These are phyloP conservation scores for Onychostruthus taczanowskii DNA, from an alignment of 2,113 vertebrate species.

Conservation along the genomic window DNA sequence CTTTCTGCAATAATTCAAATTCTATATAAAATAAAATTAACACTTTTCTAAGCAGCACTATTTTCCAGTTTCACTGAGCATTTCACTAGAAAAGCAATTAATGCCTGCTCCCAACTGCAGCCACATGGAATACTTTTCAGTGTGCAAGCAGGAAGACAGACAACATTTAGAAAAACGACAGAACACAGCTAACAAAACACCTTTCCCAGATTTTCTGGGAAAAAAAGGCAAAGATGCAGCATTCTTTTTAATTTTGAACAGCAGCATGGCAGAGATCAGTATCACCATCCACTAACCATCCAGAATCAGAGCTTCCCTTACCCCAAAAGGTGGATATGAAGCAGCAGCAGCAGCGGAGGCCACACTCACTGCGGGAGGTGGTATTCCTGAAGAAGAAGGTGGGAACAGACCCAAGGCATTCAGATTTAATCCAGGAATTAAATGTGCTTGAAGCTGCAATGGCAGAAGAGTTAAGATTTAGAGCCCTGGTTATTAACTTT, in stretches of 20 bases:
- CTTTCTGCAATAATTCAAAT: background rate
- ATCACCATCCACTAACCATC: background rate
- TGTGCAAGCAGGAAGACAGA: background rate
- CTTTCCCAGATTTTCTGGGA: background rate
- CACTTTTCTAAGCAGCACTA: background rate
- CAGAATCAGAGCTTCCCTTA: constrained; percentile 70
- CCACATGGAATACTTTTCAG: background rate
- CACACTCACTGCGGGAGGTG: constrained; percentile 84
- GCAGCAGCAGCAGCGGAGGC: constrained; percentile 83
- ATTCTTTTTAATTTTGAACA: background rate
- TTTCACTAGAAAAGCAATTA: background rate
- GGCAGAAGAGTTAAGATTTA: constrained; percentile 47
- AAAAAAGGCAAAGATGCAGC: background rate
- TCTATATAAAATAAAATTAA: background rate
- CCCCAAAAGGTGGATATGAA: constrained; percentile 90
- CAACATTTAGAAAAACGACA: background rate
- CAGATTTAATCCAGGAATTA: constrained; percentile 98
- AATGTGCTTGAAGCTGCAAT: constrained; percentile 95
- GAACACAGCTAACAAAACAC: background rate
- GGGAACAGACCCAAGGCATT: constrained; percentile 97
- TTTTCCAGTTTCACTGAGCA: background rate
- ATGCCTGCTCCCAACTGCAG: background rate
- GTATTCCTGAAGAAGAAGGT: constrained; percentile 86
- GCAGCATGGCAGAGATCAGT: background rate
- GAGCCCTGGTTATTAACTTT: background rate